Evolutionary conservation across 2,113 vertebrate species (phyloP), one percentile per base, ranked within the genome.

Genomic region (Mastomys coucha): DNA sequence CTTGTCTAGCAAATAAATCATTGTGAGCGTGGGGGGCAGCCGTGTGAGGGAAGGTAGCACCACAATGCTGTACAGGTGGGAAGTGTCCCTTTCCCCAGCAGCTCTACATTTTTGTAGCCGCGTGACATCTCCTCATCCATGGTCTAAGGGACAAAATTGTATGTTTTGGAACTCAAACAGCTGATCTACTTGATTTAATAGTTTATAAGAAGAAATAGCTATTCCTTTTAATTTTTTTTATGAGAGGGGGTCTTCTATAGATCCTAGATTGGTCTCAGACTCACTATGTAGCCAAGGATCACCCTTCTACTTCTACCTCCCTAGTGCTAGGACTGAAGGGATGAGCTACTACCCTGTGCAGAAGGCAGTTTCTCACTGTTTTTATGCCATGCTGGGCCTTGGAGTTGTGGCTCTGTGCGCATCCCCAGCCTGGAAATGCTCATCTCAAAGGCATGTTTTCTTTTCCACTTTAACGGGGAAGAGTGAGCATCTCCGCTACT

Each of bases 191-290:
- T 31, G 51, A 69, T 91, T 91, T 20, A 5, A n/a, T 16, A 16
- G 39, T 93, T 84, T 93, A 67, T 75, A 67, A 85, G 89, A 72
- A 91, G 49, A 91, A 92, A 86, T 4, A 4, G 36, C n/a, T 51
- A 58, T 31, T 88, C 20, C 31, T 58, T 39, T 72, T 6, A 36
- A 20, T 8, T 4, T n/a, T 53, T 45, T 22, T 26, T 11, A 42
- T 75, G 65, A 51, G 63, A 33, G 22, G 20, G 12, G 9, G 63
- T 87, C 63, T 87, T 33, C 36, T 22, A 28, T 4, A 36, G 78
- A n/a, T 28, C 84, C n/a, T 39, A 31, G n/a, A 24, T 17, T 86
- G 82, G 60, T 26, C 60, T 22, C 9, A 72, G 39, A 72, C 12
- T 39, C 65, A 53, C 33, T 72, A 5, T 72, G 13, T 28, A 72